Evolutionary conservation across 2,113 vertebrate genomes (phyloP).

Genomic region (Syngnathoides biaculeatus): DNA sequence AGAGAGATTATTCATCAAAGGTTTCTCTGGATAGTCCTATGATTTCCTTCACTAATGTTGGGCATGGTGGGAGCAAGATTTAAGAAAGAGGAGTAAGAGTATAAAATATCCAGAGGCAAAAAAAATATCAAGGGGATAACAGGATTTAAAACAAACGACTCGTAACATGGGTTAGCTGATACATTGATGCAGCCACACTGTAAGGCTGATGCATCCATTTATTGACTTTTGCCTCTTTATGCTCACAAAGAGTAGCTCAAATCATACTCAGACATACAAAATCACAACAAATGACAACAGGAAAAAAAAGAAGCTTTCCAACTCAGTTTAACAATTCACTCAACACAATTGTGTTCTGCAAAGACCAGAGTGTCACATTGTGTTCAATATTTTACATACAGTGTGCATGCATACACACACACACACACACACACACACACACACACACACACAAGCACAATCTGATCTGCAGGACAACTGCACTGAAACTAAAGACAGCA

Average conservation of each 20-base stretch:
- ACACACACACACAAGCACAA: not conserved
- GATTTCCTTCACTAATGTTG: constrained; percentile 55
- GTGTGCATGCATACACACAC: too few species aligned
- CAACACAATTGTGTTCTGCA: constrained; percentile 43
- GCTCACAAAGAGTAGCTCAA: constrained; percentile 27
- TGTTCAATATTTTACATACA: not conserved
- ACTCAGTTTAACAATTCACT: constrained; percentile 14
- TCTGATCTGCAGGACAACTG: constrained; percentile 39
- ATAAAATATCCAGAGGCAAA: not conserved
- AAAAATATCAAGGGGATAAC: constrained; percentile 4
- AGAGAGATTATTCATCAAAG: constrained; percentile 8
- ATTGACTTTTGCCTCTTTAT: constrained; percentile 34
- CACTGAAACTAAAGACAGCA: constrained; percentile 10
- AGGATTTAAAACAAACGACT: not conserved
- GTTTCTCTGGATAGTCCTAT: constrained; percentile 66
- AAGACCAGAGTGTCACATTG: constrained; percentile 7
- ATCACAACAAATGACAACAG: constrained; percentile 1
- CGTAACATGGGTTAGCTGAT: constrained; percentile 11
- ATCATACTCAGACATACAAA: constrained; percentile 12
- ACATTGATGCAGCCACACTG: constrained; percentile 26
- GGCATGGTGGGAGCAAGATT: constrained; percentile 16
- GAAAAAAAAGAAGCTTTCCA: constrained; percentile 3
- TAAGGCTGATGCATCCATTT: constrained; percentile 43
- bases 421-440: not conserved
- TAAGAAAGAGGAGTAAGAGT: not conserved